Conservation (phyloP, 2,888 invertebrate genomes). For the Drosophila sordidula region DNA sequence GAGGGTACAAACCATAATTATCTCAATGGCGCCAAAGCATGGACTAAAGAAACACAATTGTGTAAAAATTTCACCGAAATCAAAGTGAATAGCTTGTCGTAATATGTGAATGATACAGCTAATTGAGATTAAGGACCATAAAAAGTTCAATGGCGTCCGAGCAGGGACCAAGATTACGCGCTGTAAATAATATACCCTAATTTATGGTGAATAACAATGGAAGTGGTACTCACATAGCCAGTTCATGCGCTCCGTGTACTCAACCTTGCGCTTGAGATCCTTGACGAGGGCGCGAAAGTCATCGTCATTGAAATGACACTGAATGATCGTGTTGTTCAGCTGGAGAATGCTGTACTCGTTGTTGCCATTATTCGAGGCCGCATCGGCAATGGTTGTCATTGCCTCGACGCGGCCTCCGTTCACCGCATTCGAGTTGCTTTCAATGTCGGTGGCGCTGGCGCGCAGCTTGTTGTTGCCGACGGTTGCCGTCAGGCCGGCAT, state of each 20-base stretch:
- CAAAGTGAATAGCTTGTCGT: too few species aligned
- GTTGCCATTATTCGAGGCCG: conserved; percentile 80
- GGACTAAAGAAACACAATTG: neutral
- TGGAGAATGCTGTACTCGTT: conserved; percentile 84
- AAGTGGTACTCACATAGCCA: conserved; percentile 84
- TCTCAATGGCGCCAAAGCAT: neutral
- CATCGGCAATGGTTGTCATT: conserved; percentile 47
- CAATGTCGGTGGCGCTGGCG: conserved; percentile 74
- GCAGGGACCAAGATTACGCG: too few species aligned
- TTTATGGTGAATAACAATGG: neutral
- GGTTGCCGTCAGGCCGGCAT: conserved; percentile 30
- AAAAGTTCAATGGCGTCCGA: neutral
- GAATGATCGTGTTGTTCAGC: conserved; percentile 84
- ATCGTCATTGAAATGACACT: conserved; percentile 84
- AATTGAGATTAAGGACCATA: too few species aligned
- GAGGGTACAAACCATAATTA: too few species aligned
- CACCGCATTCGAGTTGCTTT: conserved; percentile 64
- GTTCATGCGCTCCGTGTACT: conserved; percentile 85
- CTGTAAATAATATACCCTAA: too few species aligned
- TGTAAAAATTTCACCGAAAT: too few species aligned
- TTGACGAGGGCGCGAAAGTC: conserved; percentile 84
- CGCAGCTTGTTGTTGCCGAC: conserved; percentile 61
- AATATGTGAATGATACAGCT: too few species aligned
- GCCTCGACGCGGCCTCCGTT: conserved; percentile 53
- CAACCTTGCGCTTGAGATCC: conserved; percentile 85